Evolutionary conservation across 2,888 invertebrate genomes (phyloP).

Genomic region (Thyatira batis): DNA sequence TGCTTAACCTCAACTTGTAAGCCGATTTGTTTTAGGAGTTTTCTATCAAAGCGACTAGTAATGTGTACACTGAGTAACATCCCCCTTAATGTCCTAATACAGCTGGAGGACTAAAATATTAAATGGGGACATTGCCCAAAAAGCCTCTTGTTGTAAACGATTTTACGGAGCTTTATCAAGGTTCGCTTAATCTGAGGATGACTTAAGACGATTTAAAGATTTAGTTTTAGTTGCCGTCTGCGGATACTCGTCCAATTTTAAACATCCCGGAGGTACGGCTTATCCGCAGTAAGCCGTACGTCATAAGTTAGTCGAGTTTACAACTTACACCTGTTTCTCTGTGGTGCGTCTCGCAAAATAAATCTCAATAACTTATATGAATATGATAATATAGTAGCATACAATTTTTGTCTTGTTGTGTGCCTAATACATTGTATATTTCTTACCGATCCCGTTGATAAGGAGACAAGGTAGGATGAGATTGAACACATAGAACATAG

Average conservation of each 20-base stretch:
- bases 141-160: slow-evolving; percentile 27
- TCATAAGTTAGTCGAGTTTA: neutral
- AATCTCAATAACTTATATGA: neutral
- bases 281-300: slow-evolving; percentile 6
- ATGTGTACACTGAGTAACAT: neutral
- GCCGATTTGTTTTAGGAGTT: neutral
- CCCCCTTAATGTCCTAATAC: neutral
- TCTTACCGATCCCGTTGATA: slow-evolving; percentile 91
- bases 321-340: neutral
- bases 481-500: slow-evolving; percentile 94
- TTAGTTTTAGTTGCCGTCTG: slow-evolving; percentile 12
- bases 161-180: slow-evolving; percentile 29
- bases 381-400: neutral
- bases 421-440: neutral
- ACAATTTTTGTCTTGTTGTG: neutral
- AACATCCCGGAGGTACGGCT: slow-evolving; percentile 10
- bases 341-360: no score
- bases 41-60: neutral
- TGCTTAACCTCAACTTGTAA: neutral
- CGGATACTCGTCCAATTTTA: slow-evolving; percentile 6
- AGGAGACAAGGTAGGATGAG: slow-evolving; percentile 92
- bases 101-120: slow-evolving; percentile 15
- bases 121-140: slow-evolving; percentile 18
- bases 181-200: slow-evolving; percentile 28
- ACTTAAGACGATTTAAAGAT: slow-evolving; percentile 22